These are phyloP conservation scores for Pseudochirops corinnae DNA, from an alignment of 2,797 vertebrate species.

Conservation along the genomic window DNA sequence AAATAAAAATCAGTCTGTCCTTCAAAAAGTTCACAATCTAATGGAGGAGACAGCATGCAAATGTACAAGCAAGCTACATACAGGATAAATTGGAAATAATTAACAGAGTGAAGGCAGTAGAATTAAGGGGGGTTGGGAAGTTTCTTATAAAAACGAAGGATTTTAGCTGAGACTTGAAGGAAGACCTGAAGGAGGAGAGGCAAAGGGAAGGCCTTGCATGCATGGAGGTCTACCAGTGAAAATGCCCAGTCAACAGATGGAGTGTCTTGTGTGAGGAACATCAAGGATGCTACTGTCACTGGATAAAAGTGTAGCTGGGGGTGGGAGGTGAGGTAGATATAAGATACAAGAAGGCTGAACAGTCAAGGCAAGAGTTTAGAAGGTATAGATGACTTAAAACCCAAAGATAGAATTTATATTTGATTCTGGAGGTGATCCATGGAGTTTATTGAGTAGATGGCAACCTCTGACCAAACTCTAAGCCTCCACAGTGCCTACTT, in stretches of 20 bases:
- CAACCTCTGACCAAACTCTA: not conserved
- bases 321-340: not conserved
- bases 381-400: not conserved
- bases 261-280: not conserved
- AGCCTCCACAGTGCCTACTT: not conserved
- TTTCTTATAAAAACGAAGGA: not conserved
- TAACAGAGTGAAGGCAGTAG: not conserved
- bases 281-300: not conserved
- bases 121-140: not conserved
- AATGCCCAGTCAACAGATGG: not conserved
- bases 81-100: not conserved
- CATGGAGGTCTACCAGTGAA: not conserved
- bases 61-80: not conserved
- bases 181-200: not conserved
- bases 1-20: not conserved
- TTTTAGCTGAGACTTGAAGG: not conserved
- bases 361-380: not conserved
- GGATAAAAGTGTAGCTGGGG: not conserved
- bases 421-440: not conserved
- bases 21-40: not conserved
- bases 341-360: not conserved
- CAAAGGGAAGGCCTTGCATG: not conserved
- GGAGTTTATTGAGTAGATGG: not conserved
- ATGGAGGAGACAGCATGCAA: not conserved
- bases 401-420: not conserved